Base-by-base conservation (phyloP, 92 coral and sea anemone genomes). In the Metridium senile region DNA sequence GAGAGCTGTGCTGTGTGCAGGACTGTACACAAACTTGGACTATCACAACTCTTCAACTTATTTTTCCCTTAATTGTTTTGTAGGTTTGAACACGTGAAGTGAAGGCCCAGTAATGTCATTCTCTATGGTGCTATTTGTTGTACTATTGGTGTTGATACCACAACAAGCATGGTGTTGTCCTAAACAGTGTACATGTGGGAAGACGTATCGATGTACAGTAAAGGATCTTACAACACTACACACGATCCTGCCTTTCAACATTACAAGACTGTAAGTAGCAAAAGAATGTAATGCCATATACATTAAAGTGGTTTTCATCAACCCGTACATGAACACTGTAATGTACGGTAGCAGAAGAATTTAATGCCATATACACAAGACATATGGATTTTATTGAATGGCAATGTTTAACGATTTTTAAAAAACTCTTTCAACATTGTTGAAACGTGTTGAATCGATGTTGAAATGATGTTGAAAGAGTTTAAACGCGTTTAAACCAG, bases 251-350 rank as follows among this genome's bases (percentile, higher is more conserved):
- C 91, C 98, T 1, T 67, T 72, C 25, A 89, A 93, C 72, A 85
- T 86, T 71, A 93, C 98, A 52, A 71, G 87, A 8, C 85, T 93
- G 98, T 93, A 78, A 93, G 98, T 88, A 87, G 8, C 49, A 30
- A 58, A 27, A 16, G 10, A 27, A 17, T 30, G 27, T 23, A 46
- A 27, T 28, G 17, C 27, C 19, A 18, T 45, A 20, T 11, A 19
- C 31, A 69, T 25, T 21, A 25, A 25, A 61, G 1, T 61, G 29
- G 10, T 28, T 61, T 25, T 7, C 23, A 25, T 23, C 31, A 25
- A 30, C 1, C 16, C 32, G 32, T 4, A 2, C 4, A 30, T 1
- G 66, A 13, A 7, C 16, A 19, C 9, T 8, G n/a, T n/a, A n/a
- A n/a, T n/a, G n/a, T n/a, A n/a, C n/a, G n/a, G n/a, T n/a, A n/a